phyloP scores from a whole-genome alignment of 2,797 vertebrate species.

The Dallia pectoralis region DNA sequence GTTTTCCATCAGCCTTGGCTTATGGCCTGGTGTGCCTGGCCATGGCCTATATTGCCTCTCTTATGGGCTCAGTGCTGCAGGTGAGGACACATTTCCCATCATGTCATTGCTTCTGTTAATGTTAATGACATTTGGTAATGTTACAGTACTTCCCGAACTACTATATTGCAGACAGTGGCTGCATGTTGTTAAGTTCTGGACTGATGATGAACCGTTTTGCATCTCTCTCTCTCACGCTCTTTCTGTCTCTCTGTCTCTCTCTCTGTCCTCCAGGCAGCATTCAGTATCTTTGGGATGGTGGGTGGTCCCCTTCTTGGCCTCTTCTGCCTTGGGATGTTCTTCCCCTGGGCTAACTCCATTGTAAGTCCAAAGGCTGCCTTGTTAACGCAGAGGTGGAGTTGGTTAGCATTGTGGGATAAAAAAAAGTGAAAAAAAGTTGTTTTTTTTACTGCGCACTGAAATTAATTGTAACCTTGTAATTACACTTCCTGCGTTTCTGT shows the following conservation, averaged over 20 bases:
- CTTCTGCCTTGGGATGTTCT: conserved; percentile 93
- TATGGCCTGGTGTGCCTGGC: conserved; percentile 89
- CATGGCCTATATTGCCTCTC: conserved; percentile 90
- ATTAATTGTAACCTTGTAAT: background rate
- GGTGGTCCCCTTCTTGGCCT: conserved; percentile 90
- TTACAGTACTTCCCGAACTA: background rate
- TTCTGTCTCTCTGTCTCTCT: too few relatives aligned
- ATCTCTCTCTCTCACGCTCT: background rate
- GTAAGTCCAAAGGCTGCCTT: conserved; percentile 68
- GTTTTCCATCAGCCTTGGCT: conserved; percentile 69
- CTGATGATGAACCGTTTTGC: background rate
- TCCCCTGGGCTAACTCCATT: conserved; percentile 85
- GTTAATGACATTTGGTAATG: background rate
- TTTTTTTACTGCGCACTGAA: background rate
- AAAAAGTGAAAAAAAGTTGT: background rate
- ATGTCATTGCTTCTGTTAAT: background rate
- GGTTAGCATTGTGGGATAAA: background rate
- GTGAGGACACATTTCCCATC: conserved; percentile 57
- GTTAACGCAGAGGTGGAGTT: background rate
- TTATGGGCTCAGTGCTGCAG: conserved; percentile 90
- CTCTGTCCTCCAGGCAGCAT: conserved; percentile 78
- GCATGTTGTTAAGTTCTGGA: background rate
- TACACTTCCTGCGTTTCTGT: background rate
- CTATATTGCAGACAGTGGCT: background rate
- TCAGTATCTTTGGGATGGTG: conserved; percentile 98